Evolutionary conservation across 1,140 invertebrate genomes (phyloP).

Genomic region (Ceratosolen solmsi): DNA sequence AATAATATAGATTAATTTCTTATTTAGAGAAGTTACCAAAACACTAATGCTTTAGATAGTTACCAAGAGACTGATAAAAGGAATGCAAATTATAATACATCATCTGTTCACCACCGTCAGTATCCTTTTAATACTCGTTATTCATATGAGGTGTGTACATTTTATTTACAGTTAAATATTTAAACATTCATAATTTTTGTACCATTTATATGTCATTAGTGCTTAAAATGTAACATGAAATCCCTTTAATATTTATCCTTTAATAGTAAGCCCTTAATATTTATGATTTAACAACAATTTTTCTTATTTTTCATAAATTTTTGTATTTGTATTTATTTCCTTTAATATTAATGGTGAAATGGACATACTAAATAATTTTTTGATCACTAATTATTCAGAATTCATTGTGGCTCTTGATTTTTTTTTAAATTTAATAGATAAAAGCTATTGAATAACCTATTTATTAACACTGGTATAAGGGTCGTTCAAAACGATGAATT

Average conservation of each 20-base stretch:
- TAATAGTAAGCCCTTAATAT: no score
- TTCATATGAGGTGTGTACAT: constrained; percentile 66
- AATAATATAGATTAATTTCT: constrained; percentile 38
- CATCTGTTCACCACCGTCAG: constrained; percentile 65
- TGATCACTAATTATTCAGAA: constrained; percentile 58
- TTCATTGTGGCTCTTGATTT: constrained; percentile 56
- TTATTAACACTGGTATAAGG: no score
- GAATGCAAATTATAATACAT: constrained; percentile 71
- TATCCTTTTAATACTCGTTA: constrained; percentile 69
- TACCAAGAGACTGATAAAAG: constrained; percentile 70
- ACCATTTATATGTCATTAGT: not conserved
- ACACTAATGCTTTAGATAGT: constrained; percentile 61
- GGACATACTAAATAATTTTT: constrained; percentile 60
- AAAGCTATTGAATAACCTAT: not conserved
- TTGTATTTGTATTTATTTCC: constrained; percentile 21
- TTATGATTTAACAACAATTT: no score
- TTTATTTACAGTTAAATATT: constrained; percentile 40
- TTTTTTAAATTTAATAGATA: constrained; percentile 63
- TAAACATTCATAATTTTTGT: not conserved
- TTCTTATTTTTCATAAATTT: no score
- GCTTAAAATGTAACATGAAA: not conserved
- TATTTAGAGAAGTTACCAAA: constrained; percentile 67
- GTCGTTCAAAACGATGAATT: no score
- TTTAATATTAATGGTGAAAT: constrained; percentile 58
- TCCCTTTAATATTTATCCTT: no score